Evolutionary conservation across 2,797 vertebrate genomes (phyloP).

Genomic region (Sebastes alutus): DNA sequence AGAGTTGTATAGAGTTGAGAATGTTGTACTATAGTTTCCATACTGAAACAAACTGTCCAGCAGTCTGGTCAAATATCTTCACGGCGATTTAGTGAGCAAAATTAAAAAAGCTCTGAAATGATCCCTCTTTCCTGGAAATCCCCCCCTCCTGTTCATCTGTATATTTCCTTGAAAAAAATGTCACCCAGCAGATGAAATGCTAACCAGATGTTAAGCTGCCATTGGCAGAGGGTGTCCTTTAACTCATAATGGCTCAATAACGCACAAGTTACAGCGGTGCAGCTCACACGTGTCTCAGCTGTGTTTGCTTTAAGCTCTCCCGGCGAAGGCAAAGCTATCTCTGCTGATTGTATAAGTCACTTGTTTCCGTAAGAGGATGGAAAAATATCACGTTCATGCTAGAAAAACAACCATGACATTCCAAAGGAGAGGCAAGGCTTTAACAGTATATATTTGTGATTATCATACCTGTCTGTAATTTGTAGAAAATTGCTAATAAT

Average conservation of each 20-base stretch:
- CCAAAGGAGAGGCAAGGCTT: conserved; percentile 37
- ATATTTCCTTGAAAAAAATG: conserved; percentile 54
- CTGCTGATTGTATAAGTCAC: conserved; percentile 67
- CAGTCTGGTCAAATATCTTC: conserved; percentile 32
- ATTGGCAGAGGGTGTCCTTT: conserved; percentile 62
- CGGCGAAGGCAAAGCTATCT: conserved; percentile 47
- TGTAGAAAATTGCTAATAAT: conserved; percentile 62
- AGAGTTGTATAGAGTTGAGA: conserved; percentile 3
- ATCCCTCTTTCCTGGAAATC: conserved; percentile 68
- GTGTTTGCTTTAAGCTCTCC: conserved; percentile 57
- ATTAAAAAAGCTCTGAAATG: conserved; percentile 35
- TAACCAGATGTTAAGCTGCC: conserved; percentile 79
- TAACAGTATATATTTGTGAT: conserved; percentile 52
- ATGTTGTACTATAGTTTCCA: conserved; percentile 25
- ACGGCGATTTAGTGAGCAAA: conserved; percentile 22
- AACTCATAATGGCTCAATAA: conserved; percentile 52
- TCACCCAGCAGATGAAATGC: conserved; percentile 68
- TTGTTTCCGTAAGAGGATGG: conserved; percentile 59
- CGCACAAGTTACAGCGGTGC: conserved; percentile 13
- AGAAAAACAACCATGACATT: conserved; percentile 70
- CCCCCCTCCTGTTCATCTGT: conserved; percentile 26
- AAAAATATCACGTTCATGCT: conserved; percentile 57
- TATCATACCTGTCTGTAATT: conserved; percentile 65
- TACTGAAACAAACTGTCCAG: conserved; percentile 30
- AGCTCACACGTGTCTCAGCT: conserved; percentile 38